Evolutionary conservation across 2,797 vertebrate genomes (phyloP), one percentile per base, ranked within the genome.

Genomic region (Sciaenops ocellatus): DNA sequence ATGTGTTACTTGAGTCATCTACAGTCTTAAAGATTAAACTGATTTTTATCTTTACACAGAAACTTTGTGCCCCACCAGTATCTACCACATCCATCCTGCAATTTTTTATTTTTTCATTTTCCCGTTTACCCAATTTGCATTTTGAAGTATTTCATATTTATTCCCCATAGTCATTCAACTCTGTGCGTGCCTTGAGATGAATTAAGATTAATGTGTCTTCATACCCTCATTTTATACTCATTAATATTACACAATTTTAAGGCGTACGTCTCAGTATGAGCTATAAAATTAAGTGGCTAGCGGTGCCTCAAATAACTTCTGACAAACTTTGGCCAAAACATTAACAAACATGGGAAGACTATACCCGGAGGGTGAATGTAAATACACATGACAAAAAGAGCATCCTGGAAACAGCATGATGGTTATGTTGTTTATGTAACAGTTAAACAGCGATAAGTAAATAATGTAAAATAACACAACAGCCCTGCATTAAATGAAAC

Each of bases 131-230:
- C 6, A 54, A 44, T 63, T 64, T 67, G 48, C 42, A 62, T 60
- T 63, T 75, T 42, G 1, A 71, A 71, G 56, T 24, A 38, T 67
- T 48, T 50, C 38, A 42, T 28, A 67, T 20, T 42, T 51, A 51
- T 56, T 56, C n/a, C 44, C 48, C 8, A 48, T n/a, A 73, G 60
- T 54, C 62, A 60, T 46, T 57, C 13, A 52, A 41, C 44, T 34
- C 52, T 64, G 34, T 38, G n/a, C 3, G 6, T 41, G 24, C 26
- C 57, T 67, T 60, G 56, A 67, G 42, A 74, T 73, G 4, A 65
- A 75, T 77, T 57, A 42, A 69, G 16, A 65, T 52, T 57, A 83
- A 81, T 66, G 38, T 18, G 47, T 60, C 66, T 69, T 69, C 38
- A 62, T 42, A 22, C 1, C 9, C 47, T 48, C 6, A 34, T 34